phyloP scores from a whole-genome alignment of 1,140 invertebrate species.

The Idris sp. region DNA sequence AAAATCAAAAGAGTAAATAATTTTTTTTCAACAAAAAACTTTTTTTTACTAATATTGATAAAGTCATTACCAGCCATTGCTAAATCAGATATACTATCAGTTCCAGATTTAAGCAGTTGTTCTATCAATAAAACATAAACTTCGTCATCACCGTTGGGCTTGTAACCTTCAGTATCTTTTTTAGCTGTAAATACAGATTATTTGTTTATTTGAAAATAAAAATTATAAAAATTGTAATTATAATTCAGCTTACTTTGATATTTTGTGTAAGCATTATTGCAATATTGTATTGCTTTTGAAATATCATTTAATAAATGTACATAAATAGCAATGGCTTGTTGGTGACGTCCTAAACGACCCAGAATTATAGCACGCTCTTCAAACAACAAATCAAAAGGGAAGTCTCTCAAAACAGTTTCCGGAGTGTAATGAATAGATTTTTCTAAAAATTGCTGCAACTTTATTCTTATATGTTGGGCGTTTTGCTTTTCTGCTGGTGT shows the following conservation, averaged over 20 bases:
- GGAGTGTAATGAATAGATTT: slow-evolving; percentile 90
- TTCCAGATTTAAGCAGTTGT: slow-evolving; percentile 82
- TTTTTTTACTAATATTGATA: background rate
- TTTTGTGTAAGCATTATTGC: slow-evolving; percentile 82
- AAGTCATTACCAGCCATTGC: slow-evolving; percentile 69
- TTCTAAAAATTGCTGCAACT: slow-evolving; percentile 90
- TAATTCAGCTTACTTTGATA: slow-evolving; percentile 68
- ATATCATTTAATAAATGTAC: slow-evolving; percentile 89
- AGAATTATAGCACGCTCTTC: slow-evolving; percentile 96
- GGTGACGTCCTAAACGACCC: slow-evolving; percentile 90
- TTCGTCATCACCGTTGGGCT: slow-evolving; percentile 79
- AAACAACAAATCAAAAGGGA: slow-evolving; percentile 90
- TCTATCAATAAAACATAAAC: slow-evolving; percentile 84
- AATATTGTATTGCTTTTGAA: slow-evolving; percentile 90
- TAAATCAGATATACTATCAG: slow-evolving; percentile 69
- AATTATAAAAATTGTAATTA: too few relatives aligned
- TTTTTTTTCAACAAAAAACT: too few relatives aligned
- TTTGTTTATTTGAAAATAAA: too few relatives aligned
- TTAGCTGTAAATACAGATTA: slow-evolving; percentile 55
- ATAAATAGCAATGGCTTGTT: slow-evolving; percentile 95
- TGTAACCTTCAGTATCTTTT: slow-evolving; percentile 67
- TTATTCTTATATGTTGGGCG: slow-evolving; percentile 83
- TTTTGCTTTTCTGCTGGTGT: slow-evolving; percentile 81
- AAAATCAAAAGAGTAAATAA: too few relatives aligned
- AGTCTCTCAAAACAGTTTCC: slow-evolving; percentile 91